Evolutionary conservation across 2,113 vertebrate genomes (phyloP).

Genomic region (Sylvietta virens): DNA sequence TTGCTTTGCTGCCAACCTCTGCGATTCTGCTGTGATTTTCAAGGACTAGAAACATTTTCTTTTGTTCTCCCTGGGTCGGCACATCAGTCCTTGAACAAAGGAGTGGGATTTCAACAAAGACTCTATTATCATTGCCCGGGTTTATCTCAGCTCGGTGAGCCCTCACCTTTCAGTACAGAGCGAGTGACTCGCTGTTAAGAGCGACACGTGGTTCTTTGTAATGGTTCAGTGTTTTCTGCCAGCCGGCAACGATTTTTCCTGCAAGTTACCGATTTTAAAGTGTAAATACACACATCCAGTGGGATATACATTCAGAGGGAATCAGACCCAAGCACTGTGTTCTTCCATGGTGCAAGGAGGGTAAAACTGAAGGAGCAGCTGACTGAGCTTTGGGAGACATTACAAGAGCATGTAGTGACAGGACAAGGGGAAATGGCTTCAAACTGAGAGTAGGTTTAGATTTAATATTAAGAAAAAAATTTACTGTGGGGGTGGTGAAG

Average conservation of each 20-base stretch:
- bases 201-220: background rate
- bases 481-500: background rate
- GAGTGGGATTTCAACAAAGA: conserved; percentile 9
- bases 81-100: conserved; percentile 2
- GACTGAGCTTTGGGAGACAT: background rate
- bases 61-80: conserved; percentile 5
- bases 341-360: background rate
- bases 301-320: background rate
- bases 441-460: background rate
- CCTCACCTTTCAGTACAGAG: background rate
- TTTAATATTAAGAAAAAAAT: background rate
- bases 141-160: background rate
- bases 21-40: background rate
- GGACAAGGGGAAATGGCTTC: background rate
- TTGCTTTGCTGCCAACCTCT: background rate
- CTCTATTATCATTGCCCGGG: background rate
- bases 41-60: conserved; percentile 3
- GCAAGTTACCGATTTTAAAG: background rate
- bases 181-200: background rate
- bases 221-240: background rate
- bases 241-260: background rate
- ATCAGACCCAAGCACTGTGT: background rate
- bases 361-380: background rate
- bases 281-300: background rate
- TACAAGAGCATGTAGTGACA: background rate